Evolutionary conservation across 2,113 vertebrate genomes (phyloP), one percentile per base, ranked within the genome.

Genomic region (Chloebia gouldiae): DNA sequence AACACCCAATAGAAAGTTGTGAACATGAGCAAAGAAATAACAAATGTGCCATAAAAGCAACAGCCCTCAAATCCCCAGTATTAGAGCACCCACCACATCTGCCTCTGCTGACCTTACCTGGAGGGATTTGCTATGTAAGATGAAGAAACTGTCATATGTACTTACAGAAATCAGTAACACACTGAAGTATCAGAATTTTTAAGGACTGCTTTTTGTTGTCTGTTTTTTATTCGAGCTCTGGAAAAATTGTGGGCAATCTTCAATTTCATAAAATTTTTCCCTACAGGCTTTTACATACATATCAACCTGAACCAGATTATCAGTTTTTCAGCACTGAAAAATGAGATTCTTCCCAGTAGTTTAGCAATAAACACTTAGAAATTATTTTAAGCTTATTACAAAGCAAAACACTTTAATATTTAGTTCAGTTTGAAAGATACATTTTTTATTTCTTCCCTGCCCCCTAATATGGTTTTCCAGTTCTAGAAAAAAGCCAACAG

Each of bases 1-100:
- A 80, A 44, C 15, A n/a, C 4, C 2, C 0, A 0, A 37, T 1
- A 21, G 2, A 23, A 53, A 79, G 49, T 19, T 66, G 25, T 65
- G 70, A 87, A 76, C 37, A n/a, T 3, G 13, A 57, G 70, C 23
- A 81, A 59, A 44, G 39, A 77, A 83, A 66, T 31, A 28, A 76
- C 1, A 1, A 63, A 47, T 6, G 33, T 2, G 4, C 15, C 50
- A 33, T 10, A 44, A 86, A 49, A 24, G 6, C 69, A 84, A 37
- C 3, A 77, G 27, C 18, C 70, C 63, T 73, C 37, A 22, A 66
- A 31, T 16, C 37, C 15, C 40, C 56, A 27, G 0, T 16, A 5
- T 56, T 28, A 42, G 28, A 56, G 31, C 1, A 7, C 10, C 49
- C 33, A 37, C 37, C 10, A 8, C 5, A 18, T 24, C 11, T 31